Base-by-base conservation (phyloP, 1,140 invertebrate genomes). In the Nymphalis io region DNA sequence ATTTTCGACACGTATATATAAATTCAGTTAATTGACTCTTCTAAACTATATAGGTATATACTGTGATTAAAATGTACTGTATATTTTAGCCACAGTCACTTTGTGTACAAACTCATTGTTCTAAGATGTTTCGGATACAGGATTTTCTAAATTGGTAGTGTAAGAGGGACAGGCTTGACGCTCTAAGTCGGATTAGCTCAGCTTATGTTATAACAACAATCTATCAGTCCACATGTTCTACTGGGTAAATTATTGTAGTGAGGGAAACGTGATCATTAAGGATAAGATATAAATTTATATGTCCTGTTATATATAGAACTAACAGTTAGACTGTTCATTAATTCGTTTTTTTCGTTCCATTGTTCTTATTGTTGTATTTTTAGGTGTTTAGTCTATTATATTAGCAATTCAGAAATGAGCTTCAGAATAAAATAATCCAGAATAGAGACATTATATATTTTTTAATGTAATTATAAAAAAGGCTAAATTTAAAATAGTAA, bases 81-180 rank as follows among this genome's bases (percentile, higher is more conserved):
- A 42, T 42, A 42, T 15, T 42, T 42, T n/a, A 42, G 12, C 3
- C 11, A 15, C 15, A 42, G 15, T 2, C 4, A 13, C 12, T 42
- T 15, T 42, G 15, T 48, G 16, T 51, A 16, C 20, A 51, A 38
- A 20, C 42, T 53, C 27, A 8, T 33, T 39, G 27, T 18, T 39
- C 44, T 53, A 16, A 62, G 60, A 62, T 38, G 44, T 62, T 62
- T 78, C 74, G 75, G 73, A 75, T 68, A 73, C 62, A 53, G 68
- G 73, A 75, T 78, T 73, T 75, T 76, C 79, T 67, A 75, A 81
- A 74, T 76, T 73, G 76, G 76, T 70, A 73, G 76, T 73, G 72
- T 76, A 72, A 72, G 76, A 73, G 66, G 74, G 76, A 73, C 73
- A 73, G 66, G 70, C 74, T 79, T 78, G 78, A 70, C 72, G 70